Conservation (phyloP, 1,140 invertebrate species). For the Antheraea pernyi region DNA sequence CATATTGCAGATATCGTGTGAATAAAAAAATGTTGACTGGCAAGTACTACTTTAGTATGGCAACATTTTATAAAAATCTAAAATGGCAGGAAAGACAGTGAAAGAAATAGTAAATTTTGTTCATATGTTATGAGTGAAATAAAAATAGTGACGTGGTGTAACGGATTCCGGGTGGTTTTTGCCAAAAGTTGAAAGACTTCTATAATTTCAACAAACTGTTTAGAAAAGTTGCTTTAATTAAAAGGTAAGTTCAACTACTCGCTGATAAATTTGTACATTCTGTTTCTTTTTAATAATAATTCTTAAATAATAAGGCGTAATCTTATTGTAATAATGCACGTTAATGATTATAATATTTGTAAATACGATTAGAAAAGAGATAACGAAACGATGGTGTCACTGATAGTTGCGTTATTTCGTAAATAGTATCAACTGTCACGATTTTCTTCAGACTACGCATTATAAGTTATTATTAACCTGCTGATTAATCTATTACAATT, state of each 20-base stretch:
- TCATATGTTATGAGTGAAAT: conserved; percentile 45
- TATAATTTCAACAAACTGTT: conserved; percentile 6
- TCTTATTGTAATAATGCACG: conserved; percentile 13
- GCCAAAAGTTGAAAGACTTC: conserved; percentile 18
- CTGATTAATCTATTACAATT: conserved; percentile 35
- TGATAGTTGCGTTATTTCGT: conserved; percentile 23
- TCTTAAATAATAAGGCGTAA: conserved; percentile 19
- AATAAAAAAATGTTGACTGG: background rate
- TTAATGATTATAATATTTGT: conserved; percentile 13
- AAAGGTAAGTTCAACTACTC: conserved; percentile 59
- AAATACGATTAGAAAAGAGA: background rate
- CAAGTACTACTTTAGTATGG: background rate
- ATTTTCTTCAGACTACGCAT: conserved; percentile 56
- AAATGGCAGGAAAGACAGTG: conserved; percentile 58
- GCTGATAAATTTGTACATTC: conserved; percentile 53
- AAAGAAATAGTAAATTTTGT: conserved; percentile 32
- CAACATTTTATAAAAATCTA: conserved; percentile 43
- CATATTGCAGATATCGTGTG: no score
- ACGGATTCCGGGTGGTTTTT: conserved; percentile 52
- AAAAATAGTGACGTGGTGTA: conserved; percentile 66
- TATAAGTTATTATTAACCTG: conserved; percentile 65
- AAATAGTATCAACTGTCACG: conserved; percentile 30
- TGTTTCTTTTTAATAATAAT: conserved; percentile 47
- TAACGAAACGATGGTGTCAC: conserved; percentile 7
- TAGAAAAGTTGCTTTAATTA: conserved; percentile 5